phyloP scores from a whole-genome alignment of 2,113 vertebrate species.

The Podarcis muralis region DNA sequence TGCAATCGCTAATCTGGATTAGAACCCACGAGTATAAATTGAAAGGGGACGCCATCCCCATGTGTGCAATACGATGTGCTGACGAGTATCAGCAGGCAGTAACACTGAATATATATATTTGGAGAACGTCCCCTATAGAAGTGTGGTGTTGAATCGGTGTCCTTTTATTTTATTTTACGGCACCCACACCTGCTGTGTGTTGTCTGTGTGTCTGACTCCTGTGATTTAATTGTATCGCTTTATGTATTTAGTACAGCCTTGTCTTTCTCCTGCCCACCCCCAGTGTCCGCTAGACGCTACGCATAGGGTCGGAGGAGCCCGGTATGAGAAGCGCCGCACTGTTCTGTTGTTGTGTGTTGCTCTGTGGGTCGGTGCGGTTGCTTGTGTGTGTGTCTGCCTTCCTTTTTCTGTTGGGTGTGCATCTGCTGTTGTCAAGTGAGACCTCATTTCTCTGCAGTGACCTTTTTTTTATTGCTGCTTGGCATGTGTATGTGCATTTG shows the following conservation, averaged over 20 bases:
- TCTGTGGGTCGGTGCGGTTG: neutral
- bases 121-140: neutral
- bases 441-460: slow-evolving; percentile 60
- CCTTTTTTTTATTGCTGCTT: slow-evolving; percentile 63
- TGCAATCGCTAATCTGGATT: neutral
- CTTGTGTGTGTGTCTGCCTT: neutral
- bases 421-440: slow-evolving; percentile 29
- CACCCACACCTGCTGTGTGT: neutral
- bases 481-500: neutral
- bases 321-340: neutral
- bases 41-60: neutral
- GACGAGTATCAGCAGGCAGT: too few relatives aligned
- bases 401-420: neutral
- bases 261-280: too few relatives aligned
- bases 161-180: neutral
- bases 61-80: neutral
- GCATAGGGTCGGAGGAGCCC: too few relatives aligned
- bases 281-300: neutral
- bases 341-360: neutral
- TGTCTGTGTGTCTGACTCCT: neutral
- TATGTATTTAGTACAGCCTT: neutral
- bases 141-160: neutral
- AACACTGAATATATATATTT: too few relatives aligned
- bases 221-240: neutral
- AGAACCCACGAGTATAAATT: neutral